Evolutionary conservation across 1,140 invertebrate genomes (phyloP).

Genomic region (Chionoecetes opilio): DNA sequence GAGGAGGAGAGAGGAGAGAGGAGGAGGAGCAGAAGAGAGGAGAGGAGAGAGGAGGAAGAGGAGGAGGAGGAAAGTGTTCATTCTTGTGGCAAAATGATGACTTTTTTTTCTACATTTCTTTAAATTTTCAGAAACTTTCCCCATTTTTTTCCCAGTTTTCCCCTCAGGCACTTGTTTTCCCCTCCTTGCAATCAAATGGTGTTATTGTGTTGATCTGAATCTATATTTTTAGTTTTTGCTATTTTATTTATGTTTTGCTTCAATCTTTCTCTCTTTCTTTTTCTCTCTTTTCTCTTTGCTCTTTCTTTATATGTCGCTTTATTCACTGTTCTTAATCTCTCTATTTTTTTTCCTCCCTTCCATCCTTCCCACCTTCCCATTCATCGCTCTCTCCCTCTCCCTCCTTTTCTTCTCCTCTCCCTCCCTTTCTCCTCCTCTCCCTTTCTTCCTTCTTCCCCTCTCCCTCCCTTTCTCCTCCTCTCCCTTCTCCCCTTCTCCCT

Average conservation of each 20-base stretch:
- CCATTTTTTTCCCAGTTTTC: not conserved
- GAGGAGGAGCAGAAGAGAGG: not conserved
- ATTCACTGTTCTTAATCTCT: not conserved
- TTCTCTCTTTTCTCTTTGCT: not conserved
- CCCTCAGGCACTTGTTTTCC: not conserved
- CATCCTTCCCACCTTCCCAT: no score
- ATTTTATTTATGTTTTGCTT: not conserved
- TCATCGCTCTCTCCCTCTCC: no score
- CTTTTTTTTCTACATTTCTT: not conserved
- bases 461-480: no score
- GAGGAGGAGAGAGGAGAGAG: not conserved
- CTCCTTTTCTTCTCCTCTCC: no score
- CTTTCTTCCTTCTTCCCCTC: no score
- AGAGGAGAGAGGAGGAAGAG: not conserved
- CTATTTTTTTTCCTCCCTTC: no score
- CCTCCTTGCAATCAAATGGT: not conserved
- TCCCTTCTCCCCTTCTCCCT: no score
- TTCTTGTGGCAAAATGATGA: constrained; percentile 17
- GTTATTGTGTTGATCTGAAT: not conserved
- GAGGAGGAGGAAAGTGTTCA: not conserved
- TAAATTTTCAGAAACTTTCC: not conserved
- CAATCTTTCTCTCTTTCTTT: not conserved
- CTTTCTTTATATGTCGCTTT: not conserved
- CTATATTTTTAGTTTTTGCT: not conserved
- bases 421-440: no score